Conservation (phyloP, 2,888 invertebrate genomes). For the Lampropteryx suffumata region DNA sequence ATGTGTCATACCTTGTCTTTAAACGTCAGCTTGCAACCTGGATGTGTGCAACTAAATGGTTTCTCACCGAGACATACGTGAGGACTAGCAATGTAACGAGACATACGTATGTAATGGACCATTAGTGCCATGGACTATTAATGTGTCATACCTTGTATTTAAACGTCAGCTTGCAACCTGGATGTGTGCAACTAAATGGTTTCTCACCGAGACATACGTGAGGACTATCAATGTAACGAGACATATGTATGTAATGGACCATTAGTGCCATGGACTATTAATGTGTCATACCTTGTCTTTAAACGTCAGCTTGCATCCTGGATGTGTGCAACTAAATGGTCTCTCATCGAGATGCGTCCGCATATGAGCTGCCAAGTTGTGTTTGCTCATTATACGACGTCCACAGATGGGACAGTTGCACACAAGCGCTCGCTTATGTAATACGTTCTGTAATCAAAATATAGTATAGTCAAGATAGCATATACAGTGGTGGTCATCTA, state of each 20-base stretch:
- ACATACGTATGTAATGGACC: no score
- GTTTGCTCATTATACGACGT: slow-evolving; percentile 23
- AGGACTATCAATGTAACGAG: no score
- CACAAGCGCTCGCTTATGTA: slow-evolving; percentile 43
- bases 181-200: slow-evolving; percentile 49
- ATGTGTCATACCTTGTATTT: slow-evolving; percentile 45
- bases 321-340: slow-evolving; percentile 49
- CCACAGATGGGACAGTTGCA: slow-evolving; percentile 57
- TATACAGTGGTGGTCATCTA: no score
- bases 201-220: slow-evolving; percentile 37
- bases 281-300: slow-evolving; percentile 46
- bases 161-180: slow-evolving; percentile 44
- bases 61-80: no score
- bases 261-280: background rate
- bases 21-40: background rate
- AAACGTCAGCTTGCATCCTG: slow-evolving; percentile 44
- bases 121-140: no score
- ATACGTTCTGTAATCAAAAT: slow-evolving; percentile 49
- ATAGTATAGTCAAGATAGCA: no score
- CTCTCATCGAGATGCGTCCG: slow-evolving; percentile 43
- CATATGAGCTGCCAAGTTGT: slow-evolving; percentile 50
- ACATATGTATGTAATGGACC: no score
- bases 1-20: background rate
- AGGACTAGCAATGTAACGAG: no score
- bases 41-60: no score